Percentiles rank a stretch among this genome's conserved stretches.
These are phyloP conservation scores for Falcunculus frontatus DNA, from an alignment of 2,113 vertebrate genomes.

Conservation along the genomic window DNA sequence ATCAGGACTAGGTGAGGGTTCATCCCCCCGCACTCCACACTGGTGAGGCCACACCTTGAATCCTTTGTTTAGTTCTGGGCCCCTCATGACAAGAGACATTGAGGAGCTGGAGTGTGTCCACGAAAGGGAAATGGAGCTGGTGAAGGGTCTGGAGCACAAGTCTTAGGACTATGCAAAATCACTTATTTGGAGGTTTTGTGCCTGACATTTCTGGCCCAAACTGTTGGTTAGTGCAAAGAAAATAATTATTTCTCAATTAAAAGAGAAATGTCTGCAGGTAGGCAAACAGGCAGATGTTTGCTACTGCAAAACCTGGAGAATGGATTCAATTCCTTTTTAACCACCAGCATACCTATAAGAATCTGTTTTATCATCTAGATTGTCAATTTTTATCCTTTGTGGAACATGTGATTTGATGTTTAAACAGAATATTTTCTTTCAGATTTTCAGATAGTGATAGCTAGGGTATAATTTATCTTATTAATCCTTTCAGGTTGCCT, in stretches of 20 bases:
- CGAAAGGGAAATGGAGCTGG: background rate
- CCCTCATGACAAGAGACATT: too few relatives aligned
- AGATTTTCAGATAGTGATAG: slow-evolving; percentile 34
- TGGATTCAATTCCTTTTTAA: background rate
- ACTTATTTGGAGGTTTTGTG: background rate
- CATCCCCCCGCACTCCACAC: fast-evolving
- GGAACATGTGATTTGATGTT: background rate
- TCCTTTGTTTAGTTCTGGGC: too few relatives aligned
- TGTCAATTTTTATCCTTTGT: slow-evolving; percentile 27
- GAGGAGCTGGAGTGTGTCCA: background rate
- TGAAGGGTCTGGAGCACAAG: background rate
- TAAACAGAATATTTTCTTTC: slow-evolving; percentile 61
- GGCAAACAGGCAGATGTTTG: background rate
- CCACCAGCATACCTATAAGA: background rate
- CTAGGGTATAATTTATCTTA: slow-evolving; percentile 52
- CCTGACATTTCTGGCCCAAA: background rate
- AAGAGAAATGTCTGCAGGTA: background rate
- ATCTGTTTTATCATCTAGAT: slow-evolving; percentile 1
- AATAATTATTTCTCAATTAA: background rate
- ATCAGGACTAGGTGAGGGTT: background rate
- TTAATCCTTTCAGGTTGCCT: slow-evolving; percentile 57
- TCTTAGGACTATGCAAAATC: background rate
- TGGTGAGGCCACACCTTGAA: background rate
- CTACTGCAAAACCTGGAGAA: background rate
- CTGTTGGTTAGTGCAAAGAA: background rate